phyloP scores from a whole-genome alignment of 2,888 invertebrate species.

The Biston betularia region DNA sequence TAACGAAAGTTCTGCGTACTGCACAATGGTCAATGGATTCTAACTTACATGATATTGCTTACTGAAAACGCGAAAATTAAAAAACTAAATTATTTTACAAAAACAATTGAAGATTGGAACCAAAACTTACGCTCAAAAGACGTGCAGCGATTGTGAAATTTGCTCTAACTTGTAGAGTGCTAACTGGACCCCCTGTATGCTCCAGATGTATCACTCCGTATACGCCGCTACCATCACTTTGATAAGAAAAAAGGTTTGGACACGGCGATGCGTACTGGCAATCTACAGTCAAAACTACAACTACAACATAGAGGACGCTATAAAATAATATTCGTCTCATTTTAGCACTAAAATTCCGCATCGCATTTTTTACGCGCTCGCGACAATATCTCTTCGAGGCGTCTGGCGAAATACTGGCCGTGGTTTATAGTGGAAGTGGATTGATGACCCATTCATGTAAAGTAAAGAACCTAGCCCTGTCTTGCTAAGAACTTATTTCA shows the following conservation, averaged over 20 bases:
- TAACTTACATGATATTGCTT: too few relatives aligned
- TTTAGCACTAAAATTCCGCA: conserved; percentile 39
- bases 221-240: conserved; percentile 56
- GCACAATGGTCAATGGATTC: too few relatives aligned
- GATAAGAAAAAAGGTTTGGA: conserved; percentile 67
- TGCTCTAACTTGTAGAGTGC: conserved; percentile 54
- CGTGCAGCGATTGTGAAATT: conserved; percentile 68
- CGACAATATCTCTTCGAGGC: conserved; percentile 46
- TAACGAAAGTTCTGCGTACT: too few relatives aligned
- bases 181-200: conserved; percentile 55
- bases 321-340: conserved; percentile 48
- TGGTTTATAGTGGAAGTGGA: conserved; percentile 33
- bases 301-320: conserved; percentile 41
- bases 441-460: conserved; percentile 44
- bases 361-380: conserved; percentile 47
- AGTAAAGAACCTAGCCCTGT: conserved; percentile 28
- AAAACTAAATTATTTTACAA: not conserved
- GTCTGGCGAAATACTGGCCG: conserved; percentile 54
- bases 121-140: conserved; percentile 60
- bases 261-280: conserved; percentile 67
- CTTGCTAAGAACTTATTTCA: conserved; percentile 7
- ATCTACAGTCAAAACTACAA: conserved; percentile 52
- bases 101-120: too few relatives aligned
- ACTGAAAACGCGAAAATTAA: too few relatives aligned
- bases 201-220: conserved; percentile 63